These are phyloP conservation scores for Drosophila fuyamai DNA, from an alignment of 1,140 invertebrate species.

Conservation along the genomic window DNA sequence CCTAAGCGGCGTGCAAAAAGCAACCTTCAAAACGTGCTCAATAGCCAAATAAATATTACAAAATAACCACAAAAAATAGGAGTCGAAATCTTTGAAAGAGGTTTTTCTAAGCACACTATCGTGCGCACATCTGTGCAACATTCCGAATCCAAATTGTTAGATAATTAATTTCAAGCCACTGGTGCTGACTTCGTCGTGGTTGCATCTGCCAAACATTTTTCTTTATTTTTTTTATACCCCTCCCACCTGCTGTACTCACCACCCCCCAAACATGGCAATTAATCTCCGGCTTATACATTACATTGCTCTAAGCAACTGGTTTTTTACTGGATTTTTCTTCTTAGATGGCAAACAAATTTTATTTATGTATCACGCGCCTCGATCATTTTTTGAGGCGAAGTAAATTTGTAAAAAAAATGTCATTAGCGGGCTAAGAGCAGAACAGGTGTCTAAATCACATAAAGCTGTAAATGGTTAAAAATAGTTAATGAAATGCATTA, in stretches of 20 bases:
- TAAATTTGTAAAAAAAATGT: slow-evolving; percentile 33
- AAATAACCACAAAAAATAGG: slow-evolving; percentile 36
- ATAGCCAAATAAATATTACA: slow-evolving; percentile 62
- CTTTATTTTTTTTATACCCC: neutral
- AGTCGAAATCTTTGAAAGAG: slow-evolving; percentile 41
- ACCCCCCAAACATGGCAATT: slow-evolving; percentile 53
- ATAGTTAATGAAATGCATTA: neutral
- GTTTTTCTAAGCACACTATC: slow-evolving; percentile 40
- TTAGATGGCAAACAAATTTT: slow-evolving; percentile 38
- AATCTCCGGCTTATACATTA: slow-evolving; percentile 66
- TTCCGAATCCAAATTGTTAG: slow-evolving; percentile 54
- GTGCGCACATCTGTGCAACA: slow-evolving; percentile 69
- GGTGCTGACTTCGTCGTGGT: slow-evolving; percentile 29
- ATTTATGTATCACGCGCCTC: slow-evolving; percentile 62
- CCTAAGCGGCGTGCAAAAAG: slow-evolving; percentile 39
- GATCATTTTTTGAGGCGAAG: slow-evolving; percentile 21
- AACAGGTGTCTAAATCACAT: slow-evolving; percentile 39
- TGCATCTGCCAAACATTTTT: slow-evolving; percentile 56
- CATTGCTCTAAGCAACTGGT: slow-evolving; percentile 61
- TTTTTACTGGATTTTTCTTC: slow-evolving; percentile 39
- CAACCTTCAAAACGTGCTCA: slow-evolving; percentile 65
- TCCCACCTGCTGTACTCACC: neutral
- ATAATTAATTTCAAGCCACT: slow-evolving; percentile 67
- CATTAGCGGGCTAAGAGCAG: slow-evolving; percentile 26
- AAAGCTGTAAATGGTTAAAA: neutral